Evolutionary conservation across 2,888 invertebrate species (phyloP), one percentile per base, ranked within the genome.

Genomic region (Caenorhabditis panamensis): DNA sequence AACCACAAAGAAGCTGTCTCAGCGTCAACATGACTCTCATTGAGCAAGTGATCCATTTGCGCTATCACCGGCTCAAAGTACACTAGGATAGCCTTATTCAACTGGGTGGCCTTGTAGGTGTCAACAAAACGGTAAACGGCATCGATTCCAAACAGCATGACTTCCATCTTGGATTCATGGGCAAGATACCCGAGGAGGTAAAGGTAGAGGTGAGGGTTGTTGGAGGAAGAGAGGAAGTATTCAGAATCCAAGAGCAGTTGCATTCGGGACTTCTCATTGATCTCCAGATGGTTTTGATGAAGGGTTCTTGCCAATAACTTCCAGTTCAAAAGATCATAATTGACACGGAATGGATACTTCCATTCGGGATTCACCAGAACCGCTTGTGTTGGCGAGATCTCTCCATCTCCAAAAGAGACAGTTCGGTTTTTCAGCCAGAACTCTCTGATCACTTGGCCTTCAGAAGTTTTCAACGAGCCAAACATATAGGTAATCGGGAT

Each of bases 261-360:
- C 82, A 89, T 87, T 64, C 90, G 68, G 5, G 89, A 87, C 82
- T 87, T 89, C 11, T 84, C 73, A 9, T 88, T 84, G 31, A 89
- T 87, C 53, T 88, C 87, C 13, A 72, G 53, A 63, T 85, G 88
- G 56, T 87, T 86, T 37, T 83, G 85, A 63, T 88, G 85, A 9
- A 89, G 75, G 56, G 86, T 83, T 68, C 87, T 79, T 11, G 90
- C 89, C 1, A 90, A 36, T 68, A 90, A 73, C 47, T 84, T 87
- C 90, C 90, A 90, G 63, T 90, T 90, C 36, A 84, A 66, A 20
- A 85, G 59, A 72, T 90, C 90, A 67, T 90, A 90, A 56, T 90
- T 90, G 51, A 90, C 89, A 37, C 88, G 82, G 64, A 85, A 89
- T 16, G 90, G 88, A 67, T 86, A 90, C 9, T 87, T 79, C 88